phyloP scores from a whole-genome alignment of 2,888 invertebrate species.

The Rhyacophila evoluta region DNA sequence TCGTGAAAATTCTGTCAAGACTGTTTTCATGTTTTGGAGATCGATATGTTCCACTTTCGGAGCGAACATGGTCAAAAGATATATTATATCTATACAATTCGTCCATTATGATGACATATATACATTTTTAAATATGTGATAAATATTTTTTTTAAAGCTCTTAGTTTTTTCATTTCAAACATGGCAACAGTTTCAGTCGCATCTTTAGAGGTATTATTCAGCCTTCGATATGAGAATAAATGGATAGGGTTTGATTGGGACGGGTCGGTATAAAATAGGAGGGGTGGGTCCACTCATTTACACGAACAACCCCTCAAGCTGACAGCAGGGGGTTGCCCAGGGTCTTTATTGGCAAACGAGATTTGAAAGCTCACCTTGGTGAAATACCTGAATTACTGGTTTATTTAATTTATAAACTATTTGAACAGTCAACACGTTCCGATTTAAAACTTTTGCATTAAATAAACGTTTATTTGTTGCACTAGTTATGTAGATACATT shows the following conservation, averaged over 20 bases:
- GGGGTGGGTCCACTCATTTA: slow-evolving; percentile 43
- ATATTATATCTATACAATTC: too few species aligned
- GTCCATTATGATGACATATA: too few species aligned
- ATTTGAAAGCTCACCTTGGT: not conserved
- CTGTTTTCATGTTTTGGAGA: too few species aligned
- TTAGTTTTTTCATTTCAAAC: too few species aligned
- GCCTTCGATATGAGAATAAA: slow-evolving; percentile 35
- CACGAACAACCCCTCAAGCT: slow-evolving; percentile 39
- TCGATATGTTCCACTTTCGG: too few species aligned
- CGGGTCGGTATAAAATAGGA: slow-evolving; percentile 28
- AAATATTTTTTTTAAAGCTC: too few species aligned
- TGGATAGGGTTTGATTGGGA: slow-evolving; percentile 38
- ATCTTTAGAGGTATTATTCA: slow-evolving; percentile 33
- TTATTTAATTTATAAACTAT: not conserved
- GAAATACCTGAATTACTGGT: slow-evolving; percentile 10
- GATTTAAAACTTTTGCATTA: not conserved
- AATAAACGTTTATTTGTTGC: too few species aligned
- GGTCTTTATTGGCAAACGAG: slow-evolving; percentile 33
- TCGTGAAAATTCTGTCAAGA: too few species aligned
- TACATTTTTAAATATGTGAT: too few species aligned
- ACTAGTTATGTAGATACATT: too few species aligned
- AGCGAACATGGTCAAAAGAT: too few species aligned
- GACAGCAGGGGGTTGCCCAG: slow-evolving; percentile 36
- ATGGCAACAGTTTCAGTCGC: slow-evolving; percentile 28
- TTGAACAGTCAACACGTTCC: not conserved